A percentile compares a stretch with the other conserved stretches of the same genome.
Conservation (phyloP, 2,888 invertebrate genomes). For the Drosophila suboccidentalis region DNA sequence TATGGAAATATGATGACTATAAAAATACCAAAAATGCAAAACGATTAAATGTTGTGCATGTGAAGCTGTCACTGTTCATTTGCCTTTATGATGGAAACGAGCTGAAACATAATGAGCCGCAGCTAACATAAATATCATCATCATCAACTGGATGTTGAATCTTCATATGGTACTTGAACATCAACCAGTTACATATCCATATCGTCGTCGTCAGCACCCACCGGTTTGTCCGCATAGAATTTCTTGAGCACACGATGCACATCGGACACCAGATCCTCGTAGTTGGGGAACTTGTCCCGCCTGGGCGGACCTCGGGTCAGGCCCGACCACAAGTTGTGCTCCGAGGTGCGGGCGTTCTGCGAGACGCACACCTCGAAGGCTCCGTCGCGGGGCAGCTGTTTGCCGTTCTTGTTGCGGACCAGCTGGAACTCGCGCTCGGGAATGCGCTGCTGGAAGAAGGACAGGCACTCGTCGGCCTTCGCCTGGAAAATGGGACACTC, state of each 20-base stretch:
- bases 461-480: slow-evolving; percentile 79
- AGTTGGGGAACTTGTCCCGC: slow-evolving; percentile 83
- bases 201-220: slow-evolving; percentile 52
- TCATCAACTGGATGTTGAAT: no score
- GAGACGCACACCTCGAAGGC: slow-evolving; percentile 82
- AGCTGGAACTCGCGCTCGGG: slow-evolving; percentile 79
- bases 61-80: slow-evolving; percentile 18
- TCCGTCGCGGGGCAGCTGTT: slow-evolving; percentile 71
- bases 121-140: no score
- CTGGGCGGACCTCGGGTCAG: slow-evolving; percentile 82
- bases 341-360: slow-evolving; percentile 82
- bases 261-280: slow-evolving; percentile 70
- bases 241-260: slow-evolving; percentile 77
- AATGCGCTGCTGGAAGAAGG: slow-evolving; percentile 66
- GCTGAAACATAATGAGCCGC: neutral
- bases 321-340: slow-evolving; percentile 77
- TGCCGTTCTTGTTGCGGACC: slow-evolving; percentile 76
- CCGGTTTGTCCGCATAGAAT: slow-evolving; percentile 76
- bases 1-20: slow-evolving; percentile 46
- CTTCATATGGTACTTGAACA: no score
- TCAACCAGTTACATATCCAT: slow-evolving; percentile 12
- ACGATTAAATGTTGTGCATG: slow-evolving; percentile 43
- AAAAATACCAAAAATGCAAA: slow-evolving; percentile 19
- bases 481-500: slow-evolving; percentile 83
- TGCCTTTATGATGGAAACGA: neutral